Conservation (phyloP, 2,888 invertebrate species). For the Nineta flava region DNA sequence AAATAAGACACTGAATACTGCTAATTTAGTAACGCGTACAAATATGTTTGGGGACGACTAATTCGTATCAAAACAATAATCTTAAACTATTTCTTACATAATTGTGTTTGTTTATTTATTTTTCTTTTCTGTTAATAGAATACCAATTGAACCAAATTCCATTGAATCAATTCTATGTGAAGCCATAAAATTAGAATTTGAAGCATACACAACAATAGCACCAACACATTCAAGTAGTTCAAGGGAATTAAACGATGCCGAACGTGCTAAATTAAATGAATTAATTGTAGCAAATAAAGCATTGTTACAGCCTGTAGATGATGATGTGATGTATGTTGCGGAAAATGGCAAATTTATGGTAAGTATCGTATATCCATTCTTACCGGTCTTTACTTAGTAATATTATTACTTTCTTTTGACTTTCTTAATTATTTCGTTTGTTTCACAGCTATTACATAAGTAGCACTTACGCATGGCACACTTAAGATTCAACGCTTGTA, state of each 20-base stretch:
- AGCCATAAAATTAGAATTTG: conserved; percentile 73
- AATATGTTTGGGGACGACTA: too few relatives aligned
- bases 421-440: background rate
- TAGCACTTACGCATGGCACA: too few relatives aligned
- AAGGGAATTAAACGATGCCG: conserved; percentile 61
- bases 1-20: too few relatives aligned
- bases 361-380: conserved; percentile 2
- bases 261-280: conserved; percentile 69
- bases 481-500: too few relatives aligned
- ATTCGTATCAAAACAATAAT: too few relatives aligned
- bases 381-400: background rate
- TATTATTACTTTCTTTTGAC: background rate
- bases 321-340: conserved; percentile 53
- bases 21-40: too few relatives aligned
- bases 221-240: conserved; percentile 38
- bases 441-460: too few relatives aligned
- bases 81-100: too few relatives aligned
- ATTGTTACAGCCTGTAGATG: conserved; percentile 66
- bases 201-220: conserved; percentile 47
- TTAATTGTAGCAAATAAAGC: conserved; percentile 75
- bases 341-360: conserved; percentile 39
- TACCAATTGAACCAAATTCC: conserved; percentile 45
- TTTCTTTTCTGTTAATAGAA: conserved; percentile 19
- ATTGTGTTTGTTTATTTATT: too few relatives aligned
- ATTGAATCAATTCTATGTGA: conserved; percentile 74